These are phyloP conservation scores for Rhineura floridana DNA, from an alignment of 2,113 vertebrate genomes.

Conservation along the genomic window DNA sequence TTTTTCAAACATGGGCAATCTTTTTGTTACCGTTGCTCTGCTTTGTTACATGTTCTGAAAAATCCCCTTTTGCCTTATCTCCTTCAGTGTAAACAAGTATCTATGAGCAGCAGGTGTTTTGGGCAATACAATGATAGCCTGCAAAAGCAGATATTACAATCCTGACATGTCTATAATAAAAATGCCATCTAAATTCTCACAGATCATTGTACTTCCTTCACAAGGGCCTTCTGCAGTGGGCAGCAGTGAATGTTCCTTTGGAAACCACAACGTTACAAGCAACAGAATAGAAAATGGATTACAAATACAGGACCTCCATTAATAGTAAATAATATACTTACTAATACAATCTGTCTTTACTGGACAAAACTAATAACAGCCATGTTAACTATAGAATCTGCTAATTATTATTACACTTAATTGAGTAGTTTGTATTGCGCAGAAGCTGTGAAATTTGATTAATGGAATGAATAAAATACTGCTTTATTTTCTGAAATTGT, in stretches of 20 bases:
- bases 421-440: background rate
- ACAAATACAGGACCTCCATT: background rate
- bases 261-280: background rate
- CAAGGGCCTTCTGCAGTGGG: background rate
- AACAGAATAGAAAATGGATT: background rate
- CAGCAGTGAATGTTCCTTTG: background rate
- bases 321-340: background rate
- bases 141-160: constrained; percentile 3
- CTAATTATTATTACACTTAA: background rate
- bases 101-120: constrained; percentile 32
- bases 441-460: background rate
- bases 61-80: constrained; percentile 12
- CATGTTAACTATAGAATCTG: background rate
- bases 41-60: background rate
- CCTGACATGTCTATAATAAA: constrained; percentile 22
- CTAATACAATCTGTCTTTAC: background rate
- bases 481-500: background rate
- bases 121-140: constrained; percentile 28
- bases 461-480: background rate
- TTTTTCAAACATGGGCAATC: background rate
- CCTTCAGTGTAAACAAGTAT: constrained; percentile 23
- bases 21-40: constrained; percentile 12
- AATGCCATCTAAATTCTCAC: constrained; percentile 27
- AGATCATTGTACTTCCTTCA: constrained; percentile 16
- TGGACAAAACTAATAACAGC: background rate